Conservation (phyloP, 2,797 vertebrate species). For the Sciurus vulgaris region DNA sequence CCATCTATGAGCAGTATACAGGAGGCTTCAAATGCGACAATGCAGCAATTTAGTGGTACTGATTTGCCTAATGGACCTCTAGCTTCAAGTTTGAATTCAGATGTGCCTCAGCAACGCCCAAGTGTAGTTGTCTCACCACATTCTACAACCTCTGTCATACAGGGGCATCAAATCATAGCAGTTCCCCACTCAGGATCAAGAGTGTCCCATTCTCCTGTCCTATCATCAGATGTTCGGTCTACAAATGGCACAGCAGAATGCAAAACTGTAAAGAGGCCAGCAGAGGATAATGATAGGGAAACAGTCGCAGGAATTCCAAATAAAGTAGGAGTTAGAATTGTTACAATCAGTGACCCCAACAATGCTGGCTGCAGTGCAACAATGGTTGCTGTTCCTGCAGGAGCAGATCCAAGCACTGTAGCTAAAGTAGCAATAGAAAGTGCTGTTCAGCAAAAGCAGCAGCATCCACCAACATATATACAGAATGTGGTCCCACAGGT, state of each 20-base stretch:
- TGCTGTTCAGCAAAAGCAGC: slow-evolving; percentile 97
- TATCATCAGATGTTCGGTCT: slow-evolving; percentile 90
- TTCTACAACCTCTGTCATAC: slow-evolving; percentile 92
- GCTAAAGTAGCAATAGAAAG: slow-evolving; percentile 99
- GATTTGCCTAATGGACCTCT: slow-evolving; percentile 97
- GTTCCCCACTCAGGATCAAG: slow-evolving; percentile 90
- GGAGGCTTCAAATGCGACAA: slow-evolving; percentile 89
- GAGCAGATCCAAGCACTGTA: slow-evolving; percentile 99
- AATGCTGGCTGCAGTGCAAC: slow-evolving; percentile 98
- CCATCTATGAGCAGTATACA: slow-evolving; percentile 89
- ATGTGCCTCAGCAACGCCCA: slow-evolving; percentile 94
- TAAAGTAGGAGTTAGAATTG: slow-evolving; percentile 99
- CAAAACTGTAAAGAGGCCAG: slow-evolving; percentile 95
- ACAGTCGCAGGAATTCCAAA: slow-evolving; percentile 95
- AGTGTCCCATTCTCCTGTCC: slow-evolving; percentile 88
- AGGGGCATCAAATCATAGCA: slow-evolving; percentile 92
- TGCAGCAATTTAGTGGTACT: slow-evolving; percentile 91
- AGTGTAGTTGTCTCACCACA: slow-evolving; percentile 93
- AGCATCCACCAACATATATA: slow-evolving; percentile 91
- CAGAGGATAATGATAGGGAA: slow-evolving; percentile 94
- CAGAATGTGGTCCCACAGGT: slow-evolving; percentile 93
- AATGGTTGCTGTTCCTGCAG: slow-evolving; percentile 99
- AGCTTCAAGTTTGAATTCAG: slow-evolving; percentile 92
- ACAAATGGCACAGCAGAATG: slow-evolving; percentile 95
- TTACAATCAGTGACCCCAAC: slow-evolving; percentile 99